Base-by-base conservation (phyloP, 1,140 invertebrate species). In the Lepidurus arcticus region DNA sequence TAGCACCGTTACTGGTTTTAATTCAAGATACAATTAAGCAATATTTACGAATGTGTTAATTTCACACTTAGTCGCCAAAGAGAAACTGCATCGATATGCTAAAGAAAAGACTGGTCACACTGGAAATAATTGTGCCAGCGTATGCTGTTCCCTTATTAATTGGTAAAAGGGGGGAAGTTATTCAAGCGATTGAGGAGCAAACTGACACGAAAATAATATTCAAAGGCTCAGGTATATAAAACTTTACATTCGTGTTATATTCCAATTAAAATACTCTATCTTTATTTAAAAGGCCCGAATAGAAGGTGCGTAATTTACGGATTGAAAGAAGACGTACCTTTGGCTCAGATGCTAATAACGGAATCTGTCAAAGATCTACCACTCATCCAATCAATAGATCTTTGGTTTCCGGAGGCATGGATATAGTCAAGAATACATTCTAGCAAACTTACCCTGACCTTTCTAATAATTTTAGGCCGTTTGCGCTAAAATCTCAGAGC, bases 151-250 rank as follows among this genome's bases (percentile, higher is more conserved):
- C 82, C 2, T 76, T 81, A 43, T 79, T 83, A 74, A 82, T 83
- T 44, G 83, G 83, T 43, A 78, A 81, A 73, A 79, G 80, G 44
- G 83, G 83, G 7, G 42, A 76, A 26, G 81, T 80, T 26, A 81
- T 83, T 16, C 82, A 81, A 78, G 76, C 85, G 82, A 83, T 87
- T 47, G 83, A 85, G 76, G 82, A 84, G 53, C 80, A 82, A 34
- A 84, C 82, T 65, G 83, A 84, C 13, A 83, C 85, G 4, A 80
- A 81, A 76, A 81, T 87, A 1, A 82, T 83, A 45, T 85, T 86
- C 80, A 79, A 80, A 24, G 81, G 83, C 44, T 78, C 73, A 53
- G 79, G 80, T 82, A 73, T n/a, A n/a, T n/a, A 73, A n/a, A n/a
- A 73, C 53, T 24, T n/a, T 45, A 79, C 34, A 34, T 73, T 73